Evolutionary conservation across 2,113 vertebrate genomes (phyloP).

Genomic region (Apodemus speciosus): DNA sequence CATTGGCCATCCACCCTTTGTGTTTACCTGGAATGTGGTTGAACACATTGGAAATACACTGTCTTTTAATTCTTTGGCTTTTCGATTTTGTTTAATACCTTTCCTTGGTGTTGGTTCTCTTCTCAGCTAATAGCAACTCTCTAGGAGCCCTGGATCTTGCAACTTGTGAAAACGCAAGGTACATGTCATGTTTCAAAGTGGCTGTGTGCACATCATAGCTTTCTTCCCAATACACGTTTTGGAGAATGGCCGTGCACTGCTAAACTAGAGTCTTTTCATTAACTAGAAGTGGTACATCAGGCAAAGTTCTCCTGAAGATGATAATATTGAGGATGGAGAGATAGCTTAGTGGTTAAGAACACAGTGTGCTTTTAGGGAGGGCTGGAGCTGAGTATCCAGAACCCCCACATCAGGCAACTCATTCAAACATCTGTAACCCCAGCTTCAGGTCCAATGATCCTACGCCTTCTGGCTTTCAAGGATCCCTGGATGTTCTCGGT

Average conservation of each 20-base stretch:
- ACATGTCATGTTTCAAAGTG: not conserved
- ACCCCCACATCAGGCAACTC: not conserved
- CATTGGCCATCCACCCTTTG: not conserved
- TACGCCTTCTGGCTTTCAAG: not conserved
- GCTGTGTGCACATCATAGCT: no score
- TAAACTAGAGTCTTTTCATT: not conserved
- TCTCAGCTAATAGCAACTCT: not conserved
- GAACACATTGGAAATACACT: not conserved
- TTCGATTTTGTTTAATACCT: not conserved
- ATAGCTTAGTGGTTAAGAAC: not conserved
- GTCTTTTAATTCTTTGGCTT: slow-evolving; percentile 15
- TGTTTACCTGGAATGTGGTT: not conserved
- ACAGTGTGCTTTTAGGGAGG: not conserved
- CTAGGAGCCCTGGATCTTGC: not conserved
- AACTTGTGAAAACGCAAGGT: not conserved
- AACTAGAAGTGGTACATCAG: not conserved
- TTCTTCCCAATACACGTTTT: not conserved
- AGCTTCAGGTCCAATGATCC: not conserved
- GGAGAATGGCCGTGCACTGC: no score
- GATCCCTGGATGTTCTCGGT: not conserved
- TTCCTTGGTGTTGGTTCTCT: not conserved
- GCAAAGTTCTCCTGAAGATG: not conserved
- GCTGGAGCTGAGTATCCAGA: not conserved
- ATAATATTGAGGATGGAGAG: not conserved
- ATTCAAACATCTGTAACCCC: not conserved